Evolutionary conservation across 1,140 invertebrate species (phyloP), one percentile per base, ranked within the genome.

Genomic region (Dufourea novaeangliae): DNA sequence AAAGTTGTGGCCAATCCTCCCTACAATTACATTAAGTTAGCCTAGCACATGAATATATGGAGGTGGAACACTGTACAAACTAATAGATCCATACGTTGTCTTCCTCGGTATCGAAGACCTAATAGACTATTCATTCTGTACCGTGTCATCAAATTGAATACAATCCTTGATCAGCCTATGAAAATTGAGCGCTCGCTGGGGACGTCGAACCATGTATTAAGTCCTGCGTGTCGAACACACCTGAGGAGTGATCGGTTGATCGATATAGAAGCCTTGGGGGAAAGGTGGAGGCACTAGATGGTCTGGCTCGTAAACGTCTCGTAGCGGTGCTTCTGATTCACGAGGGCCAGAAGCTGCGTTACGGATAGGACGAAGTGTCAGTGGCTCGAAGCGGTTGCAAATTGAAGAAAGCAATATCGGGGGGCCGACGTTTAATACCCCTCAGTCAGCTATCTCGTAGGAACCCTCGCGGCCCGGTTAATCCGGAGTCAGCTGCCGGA

Each of bases 381-480:
- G 34, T 50, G 22, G 71, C 61, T 79, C 50, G 12, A 29, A 68
- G 41, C 72, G 67, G 82, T 86, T 84, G 81, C 78, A 86, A 86
- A 85, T 86, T 81, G 78, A 86, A 86, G 78, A 84, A 83, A 85
- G 84, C 78, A 86, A 86, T 86, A 86, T 86, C 78, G 25, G 20
- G 61, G 77, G 78, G 71, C 3, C 3, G 34, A 37, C 75, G 62
- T 84, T 85, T 87, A 85, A 87, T 85, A 87, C 85, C 82, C 68
- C 79, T 71, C 78, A 81, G 75, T 84, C 82, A 79, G 77, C 75
- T 79, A 86, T 84, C 78, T 64, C 46, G 17, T 32, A 78, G 71
- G 54, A 62, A 75, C 75, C 82, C 74, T 84, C 84, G 71, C 75
- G 82, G 83, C 34, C 77, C 63, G 80, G 78, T 80, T 87, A 87